Base-by-base conservation (phyloP, 1,140 invertebrate species). In the Harlomillsia oculata region DNA sequence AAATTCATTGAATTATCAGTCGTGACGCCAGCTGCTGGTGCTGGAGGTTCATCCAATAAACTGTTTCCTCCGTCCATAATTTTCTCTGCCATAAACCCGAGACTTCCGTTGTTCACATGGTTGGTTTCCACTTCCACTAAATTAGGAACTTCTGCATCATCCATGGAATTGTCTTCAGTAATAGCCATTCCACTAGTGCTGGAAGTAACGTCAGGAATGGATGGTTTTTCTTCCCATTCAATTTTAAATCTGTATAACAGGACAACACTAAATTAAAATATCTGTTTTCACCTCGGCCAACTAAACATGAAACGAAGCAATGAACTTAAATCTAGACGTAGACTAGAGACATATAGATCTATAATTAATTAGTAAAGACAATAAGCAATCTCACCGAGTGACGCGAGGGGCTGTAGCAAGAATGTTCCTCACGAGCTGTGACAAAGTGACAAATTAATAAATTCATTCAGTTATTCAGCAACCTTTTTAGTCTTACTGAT, bases 331-430 rank as follows among this genome's bases (percentile, higher is more conserved):
- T n/a, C n/a, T n/a, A n/a, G n/a, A n/a, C n/a, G n/a, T n/a, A n/a
- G n/a, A n/a, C n/a, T n/a, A n/a, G n/a, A n/a, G n/a, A n/a, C n/a
- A n/a, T n/a, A n/a, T n/a, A n/a, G n/a, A n/a, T n/a, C n/a, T n/a
- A n/a, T n/a, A n/a, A n/a, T n/a, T n/a, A n/a, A n/a, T n/a, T n/a
- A n/a, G n/a, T n/a, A n/a, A n/a, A n/a, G n/a, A n/a, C 8, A 34
- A 45, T 41, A 3, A 41, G 1, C 9, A 16, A 41, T 20, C 29
- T 34, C 23, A 48, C 45, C 91, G 78, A 11, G 94, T 98, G 1
- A 98, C 93, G 67, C 94, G 77, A 4, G 93, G 93, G 74, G 92
- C 87, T 43, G 89, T 88, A 0, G 88, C 91, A 30, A 97, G 72
- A 66, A 98, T 97, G 73, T 96, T 97, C 66, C 93, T 79, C 30